These are phyloP conservation scores for Rhabdophis nuchalis DNA, from an alignment of 2,797 vertebrate species.

Conservation along the genomic window DNA sequence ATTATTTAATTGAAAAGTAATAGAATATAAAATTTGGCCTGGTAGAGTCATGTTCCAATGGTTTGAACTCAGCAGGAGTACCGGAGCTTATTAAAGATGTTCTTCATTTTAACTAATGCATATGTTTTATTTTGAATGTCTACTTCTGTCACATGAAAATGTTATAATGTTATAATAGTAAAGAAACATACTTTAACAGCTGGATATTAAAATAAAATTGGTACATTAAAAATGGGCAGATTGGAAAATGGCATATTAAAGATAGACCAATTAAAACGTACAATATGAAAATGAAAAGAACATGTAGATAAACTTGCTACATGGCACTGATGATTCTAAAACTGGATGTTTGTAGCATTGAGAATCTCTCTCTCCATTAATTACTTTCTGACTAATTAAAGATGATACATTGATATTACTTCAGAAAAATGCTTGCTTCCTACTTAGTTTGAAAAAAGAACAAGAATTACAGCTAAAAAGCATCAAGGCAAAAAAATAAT, in stretches of 20 bases:
- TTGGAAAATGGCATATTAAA: conserved; percentile 27
- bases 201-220: conserved; percentile 2
- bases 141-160: conserved; percentile 28
- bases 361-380: conserved; percentile 33
- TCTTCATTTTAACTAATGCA: conserved; percentile 52
- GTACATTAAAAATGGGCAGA: background rate
- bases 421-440: conserved; percentile 63
- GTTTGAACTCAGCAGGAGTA: conserved; percentile 66
- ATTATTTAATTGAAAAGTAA: conserved; percentile 74
- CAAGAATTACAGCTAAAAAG: conserved; percentile 48
- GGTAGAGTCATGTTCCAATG: conserved; percentile 81
- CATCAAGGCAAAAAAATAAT: conserved; percentile 58
- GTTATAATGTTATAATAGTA: background rate
- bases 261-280: background rate
- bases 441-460: conserved; percentile 61
- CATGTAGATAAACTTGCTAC: background rate
- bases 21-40: conserved; percentile 69
- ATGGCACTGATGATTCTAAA: background rate
- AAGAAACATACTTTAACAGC: conserved; percentile 29
- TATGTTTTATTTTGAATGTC: conserved; percentile 36
- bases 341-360: background rate
- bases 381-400: conserved; percentile 68
- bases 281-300: background rate
- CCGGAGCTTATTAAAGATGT: conserved; percentile 65
- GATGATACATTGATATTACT: conserved; percentile 61